Evolutionary conservation across 2,888 invertebrate species (phyloP).

Genomic region (Dermolepida albohirtum): DNA sequence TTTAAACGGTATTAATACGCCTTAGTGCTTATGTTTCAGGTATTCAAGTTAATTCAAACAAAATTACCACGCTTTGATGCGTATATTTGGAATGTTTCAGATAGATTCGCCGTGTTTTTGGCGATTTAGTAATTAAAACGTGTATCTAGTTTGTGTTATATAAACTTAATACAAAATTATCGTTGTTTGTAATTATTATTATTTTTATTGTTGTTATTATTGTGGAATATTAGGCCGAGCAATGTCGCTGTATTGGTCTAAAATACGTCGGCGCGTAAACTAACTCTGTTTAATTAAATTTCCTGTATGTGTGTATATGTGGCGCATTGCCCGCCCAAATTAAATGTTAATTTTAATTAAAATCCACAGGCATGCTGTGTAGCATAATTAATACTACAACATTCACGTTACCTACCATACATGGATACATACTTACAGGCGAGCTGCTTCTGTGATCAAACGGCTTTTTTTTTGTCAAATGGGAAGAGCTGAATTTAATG

Average conservation of each 20-base stretch:
- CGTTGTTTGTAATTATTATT: slow-evolving; percentile 18
- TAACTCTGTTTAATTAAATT: slow-evolving; percentile 35
- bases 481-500: too few relatives aligned
- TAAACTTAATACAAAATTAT: background rate
- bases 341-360: slow-evolving; percentile 40
- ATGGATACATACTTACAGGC: too few relatives aligned
- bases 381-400: slow-evolving; percentile 34
- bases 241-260: slow-evolving; percentile 3
- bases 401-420: background rate
- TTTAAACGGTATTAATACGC: too few relatives aligned
- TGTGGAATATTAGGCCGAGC: background rate
- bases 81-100: too few relatives aligned
- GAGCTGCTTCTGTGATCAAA: too few relatives aligned
- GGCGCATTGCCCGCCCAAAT: slow-evolving; percentile 30
- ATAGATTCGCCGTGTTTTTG: too few relatives aligned
- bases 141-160: too few relatives aligned
- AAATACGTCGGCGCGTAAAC: slow-evolving; percentile 31
- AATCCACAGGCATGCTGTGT: slow-evolving; percentile 28
- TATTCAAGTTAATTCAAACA: too few relatives aligned
- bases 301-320: slow-evolving; percentile 23
- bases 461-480: too few relatives aligned
- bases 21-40: too few relatives aligned
- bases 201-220: slow-evolving; percentile 15
- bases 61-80: too few relatives aligned
- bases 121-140: too few relatives aligned